Evolutionary conservation across 2,797 vertebrate genomes (phyloP), one percentile per base, ranked within the genome.

Genomic region (Cynopterus sphinx): DNA sequence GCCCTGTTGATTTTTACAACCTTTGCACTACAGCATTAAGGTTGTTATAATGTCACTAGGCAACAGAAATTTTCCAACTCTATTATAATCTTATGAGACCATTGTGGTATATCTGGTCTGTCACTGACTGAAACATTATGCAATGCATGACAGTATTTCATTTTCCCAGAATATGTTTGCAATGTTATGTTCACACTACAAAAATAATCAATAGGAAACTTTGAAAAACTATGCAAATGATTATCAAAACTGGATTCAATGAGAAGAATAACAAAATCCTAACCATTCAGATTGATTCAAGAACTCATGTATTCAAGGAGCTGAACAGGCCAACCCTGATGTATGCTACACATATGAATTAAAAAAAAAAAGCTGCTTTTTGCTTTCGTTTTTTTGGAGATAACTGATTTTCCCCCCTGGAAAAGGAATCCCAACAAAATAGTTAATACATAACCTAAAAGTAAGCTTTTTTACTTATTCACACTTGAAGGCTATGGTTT

Each of bases 121-220:
- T 31, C 26, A 28, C 19, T 79, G 77, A 79, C 55, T 39, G 53
- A 59, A 79, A 79, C 39, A 26, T 79, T 79, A 59, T 59, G 36
- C 24, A 59, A 79, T 22, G 10, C 26, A 59, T 79, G 55, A 59
- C 55, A 46, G 59, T 31, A 61, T 65, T 71, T 86, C 24, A 94
- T 90, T 95, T 93, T 87, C 61, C 67, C 41, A 87, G 28, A 15
- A 21, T 43, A 78, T 85, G 46, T 95, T 75, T 17, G 93, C 43
- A 82, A 67, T 81, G 26, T 82, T 94, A 67, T 81, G 39, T 73
- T 96, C 41, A 68, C 57, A 43, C 21, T 63, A 96, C 75, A 90
- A 90, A 81, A 49, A 77, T 90, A 87, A 96, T 78, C 67, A 94
- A 86, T 13, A 65, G 31, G 31, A 96, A 94, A 95, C 53, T n/a